Evolutionary conservation across 2,888 invertebrate genomes (phyloP), one percentile per base, ranked within the genome.

Genomic region (Seira ritae): DNA sequence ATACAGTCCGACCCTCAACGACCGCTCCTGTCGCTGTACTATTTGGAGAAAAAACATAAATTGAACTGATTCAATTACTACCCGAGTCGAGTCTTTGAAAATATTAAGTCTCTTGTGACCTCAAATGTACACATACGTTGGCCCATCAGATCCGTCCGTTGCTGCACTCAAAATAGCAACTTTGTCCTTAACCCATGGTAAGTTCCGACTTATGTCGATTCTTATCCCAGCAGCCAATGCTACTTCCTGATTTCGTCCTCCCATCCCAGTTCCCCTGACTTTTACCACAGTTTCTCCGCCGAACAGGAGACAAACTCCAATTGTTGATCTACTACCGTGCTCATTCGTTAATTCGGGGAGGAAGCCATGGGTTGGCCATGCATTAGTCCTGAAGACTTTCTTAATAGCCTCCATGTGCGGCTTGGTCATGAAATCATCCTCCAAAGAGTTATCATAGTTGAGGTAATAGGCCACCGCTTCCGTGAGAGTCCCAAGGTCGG

Each of bases 71-170:
- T 31, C 3, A 31, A 8, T 31, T 31, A 8, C 2, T 4, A 31
- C 8, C 31, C 2, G 8, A 31, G 31, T 31, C 31, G 8, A 31
- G 31, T 31, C n/a, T n/a, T n/a, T n/a, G n/a, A n/a, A n/a, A n/a
- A n/a, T n/a, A n/a, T n/a, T n/a, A n/a, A n/a, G n/a, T n/a, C n/a
- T n/a, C n/a, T n/a, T n/a, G n/a, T 31, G 31, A 31, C 31, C 2
- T 31, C 8, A 8, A 31, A 8, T 31, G 31, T 31, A 2, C 31
- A 31, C 2, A 31, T 31, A 81, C 80, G 62, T 81, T 60, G 98
- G 98, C 0, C 99, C 99, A 92, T 99, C 99, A 87, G 97, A 96
- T 3, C 99, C 99, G 92, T 99, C 99, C 12, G 98, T 98, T 1
- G 98, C 99, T 75, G 94, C 96, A 91, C 96, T 96, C 15, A 98